These are phyloP conservation scores for Tridacna gigas DNA, from an alignment of 2,888 invertebrate species.

Conservation along the genomic window DNA sequence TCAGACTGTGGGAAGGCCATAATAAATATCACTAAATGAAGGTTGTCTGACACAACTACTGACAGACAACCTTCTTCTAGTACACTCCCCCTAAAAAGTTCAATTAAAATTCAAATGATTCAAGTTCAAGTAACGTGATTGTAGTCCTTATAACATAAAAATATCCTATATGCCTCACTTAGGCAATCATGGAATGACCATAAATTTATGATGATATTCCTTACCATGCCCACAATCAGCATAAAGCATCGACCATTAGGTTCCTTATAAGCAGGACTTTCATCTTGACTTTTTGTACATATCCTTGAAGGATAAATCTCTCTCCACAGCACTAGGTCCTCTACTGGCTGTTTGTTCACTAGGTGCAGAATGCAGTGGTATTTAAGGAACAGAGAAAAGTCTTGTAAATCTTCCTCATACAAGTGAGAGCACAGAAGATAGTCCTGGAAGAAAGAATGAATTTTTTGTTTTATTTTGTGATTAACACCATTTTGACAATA, in stretches of 20 bases:
- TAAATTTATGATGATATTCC: slow-evolving; percentile 25
- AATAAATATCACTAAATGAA: too few relatives aligned
- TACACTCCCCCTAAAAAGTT: too few relatives aligned
- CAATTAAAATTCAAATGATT: too few relatives aligned
- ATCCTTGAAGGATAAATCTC: slow-evolving; percentile 81
- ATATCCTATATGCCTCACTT: too few relatives aligned
- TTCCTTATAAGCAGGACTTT: slow-evolving; percentile 78
- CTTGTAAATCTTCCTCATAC: slow-evolving; percentile 90
- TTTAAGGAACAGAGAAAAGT: slow-evolving; percentile 91
- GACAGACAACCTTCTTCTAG: too few relatives aligned
- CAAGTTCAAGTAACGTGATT: too few relatives aligned
- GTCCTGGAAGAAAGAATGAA: slow-evolving; percentile 85
- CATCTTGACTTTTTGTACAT: slow-evolving; percentile 54
- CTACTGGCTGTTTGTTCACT: slow-evolving; percentile 73
- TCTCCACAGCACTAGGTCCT: slow-evolving; percentile 83
- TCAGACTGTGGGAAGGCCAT: too few relatives aligned
- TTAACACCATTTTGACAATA: too few relatives aligned
- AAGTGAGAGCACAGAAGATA: slow-evolving; percentile 92
- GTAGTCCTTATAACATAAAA: too few relatives aligned
- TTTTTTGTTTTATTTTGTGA: too few relatives aligned
- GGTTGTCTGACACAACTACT: too few relatives aligned
- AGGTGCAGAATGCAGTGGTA: slow-evolving; percentile 90
- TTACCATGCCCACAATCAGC: slow-evolving; percentile 83
- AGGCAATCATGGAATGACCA: too few relatives aligned
- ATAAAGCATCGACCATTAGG: slow-evolving; percentile 81